Percentiles rank a stretch among this genome's conserved stretches.
Evolutionary conservation across 2,888 invertebrate species (phyloP).

Genomic region (Dicyrtoma fusca): DNA sequence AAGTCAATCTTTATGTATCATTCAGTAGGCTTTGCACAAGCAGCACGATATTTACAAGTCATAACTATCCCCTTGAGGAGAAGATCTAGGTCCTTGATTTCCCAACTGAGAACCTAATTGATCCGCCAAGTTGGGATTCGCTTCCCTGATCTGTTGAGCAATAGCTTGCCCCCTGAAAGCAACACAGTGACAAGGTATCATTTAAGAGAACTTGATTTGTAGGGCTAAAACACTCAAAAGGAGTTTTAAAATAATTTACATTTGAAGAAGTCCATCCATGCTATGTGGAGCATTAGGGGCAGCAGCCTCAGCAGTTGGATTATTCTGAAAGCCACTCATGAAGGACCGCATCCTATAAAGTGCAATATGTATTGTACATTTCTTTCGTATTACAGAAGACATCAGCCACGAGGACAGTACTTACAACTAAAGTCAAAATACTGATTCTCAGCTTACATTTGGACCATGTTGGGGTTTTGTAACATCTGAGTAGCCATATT

Average conservation of each 20-base stretch:
- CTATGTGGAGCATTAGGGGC: constrained; percentile 32
- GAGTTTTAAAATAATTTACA: constrained; percentile 43
- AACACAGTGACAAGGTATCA: constrained; percentile 36
- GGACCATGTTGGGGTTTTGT: constrained; percentile 80
- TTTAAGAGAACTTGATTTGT: background rate
- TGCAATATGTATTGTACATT: background rate
- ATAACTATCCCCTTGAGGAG: constrained; percentile 47
- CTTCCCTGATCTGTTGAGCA: constrained; percentile 78
- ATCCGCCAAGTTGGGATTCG: constrained; percentile 82
- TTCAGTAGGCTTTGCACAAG: background rate
- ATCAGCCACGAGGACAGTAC: background rate
- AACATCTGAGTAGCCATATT: constrained; percentile 84
- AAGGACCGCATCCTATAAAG: constrained; percentile 51
- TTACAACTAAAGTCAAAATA: background rate
- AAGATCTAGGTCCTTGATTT: constrained; percentile 35
- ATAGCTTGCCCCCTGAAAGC: constrained; percentile 75
- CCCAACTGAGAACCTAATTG: constrained; percentile 66
- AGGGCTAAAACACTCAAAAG: background rate
- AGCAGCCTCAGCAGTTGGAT: constrained; percentile 27
- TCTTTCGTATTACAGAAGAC: background rate
- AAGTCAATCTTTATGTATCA: too few species aligned
- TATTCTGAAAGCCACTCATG: constrained; percentile 48
- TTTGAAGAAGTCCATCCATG: constrained; percentile 52
- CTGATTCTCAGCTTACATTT: constrained; percentile 62
- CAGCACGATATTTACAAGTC: constrained; percentile 32